Conservation (phyloP, 2,888 invertebrate genomes). For the Drosophila acutilabella region DNA sequence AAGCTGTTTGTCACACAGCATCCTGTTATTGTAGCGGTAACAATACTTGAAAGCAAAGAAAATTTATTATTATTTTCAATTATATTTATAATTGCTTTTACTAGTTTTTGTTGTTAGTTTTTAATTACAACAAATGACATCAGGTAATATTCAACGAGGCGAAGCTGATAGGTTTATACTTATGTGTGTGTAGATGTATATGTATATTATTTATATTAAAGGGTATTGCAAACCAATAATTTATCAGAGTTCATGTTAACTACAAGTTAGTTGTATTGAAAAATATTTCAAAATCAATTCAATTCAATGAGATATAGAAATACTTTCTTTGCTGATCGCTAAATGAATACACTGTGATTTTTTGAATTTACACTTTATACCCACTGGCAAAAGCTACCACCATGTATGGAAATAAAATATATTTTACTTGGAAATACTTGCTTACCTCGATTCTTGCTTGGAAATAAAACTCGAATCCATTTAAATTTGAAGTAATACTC, state of each 20-base stretch:
- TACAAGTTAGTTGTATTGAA: neutral
- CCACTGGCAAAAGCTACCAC: neutral
- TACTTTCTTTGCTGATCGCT: neutral
- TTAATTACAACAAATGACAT: constrained; percentile 28
- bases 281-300: constrained; percentile 6
- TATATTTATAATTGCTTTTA: constrained; percentile 9
- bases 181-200: neutral
- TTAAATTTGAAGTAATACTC: neutral
- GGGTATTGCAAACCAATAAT: constrained; percentile 20
- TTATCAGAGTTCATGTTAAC: constrained; percentile 2
- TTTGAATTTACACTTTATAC: neutral
- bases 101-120: neutral
- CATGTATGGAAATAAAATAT: neutral
- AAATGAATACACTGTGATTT: neutral
- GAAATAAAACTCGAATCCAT: constrained; percentile 7
- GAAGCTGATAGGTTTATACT: constrained; percentile 10
- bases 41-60: neutral
- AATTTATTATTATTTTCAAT: neutral
- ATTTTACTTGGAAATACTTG: neutral
- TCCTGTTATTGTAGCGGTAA: neutral
- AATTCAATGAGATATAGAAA: neutral
- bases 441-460: neutral
- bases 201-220: neutral
- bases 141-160: constrained; percentile 23
- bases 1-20: neutral